Evolutionary conservation across 2,113 vertebrate genomes (phyloP), one percentile per base, ranked within the genome.

Genomic region (Thermophis baileyi): DNA sequence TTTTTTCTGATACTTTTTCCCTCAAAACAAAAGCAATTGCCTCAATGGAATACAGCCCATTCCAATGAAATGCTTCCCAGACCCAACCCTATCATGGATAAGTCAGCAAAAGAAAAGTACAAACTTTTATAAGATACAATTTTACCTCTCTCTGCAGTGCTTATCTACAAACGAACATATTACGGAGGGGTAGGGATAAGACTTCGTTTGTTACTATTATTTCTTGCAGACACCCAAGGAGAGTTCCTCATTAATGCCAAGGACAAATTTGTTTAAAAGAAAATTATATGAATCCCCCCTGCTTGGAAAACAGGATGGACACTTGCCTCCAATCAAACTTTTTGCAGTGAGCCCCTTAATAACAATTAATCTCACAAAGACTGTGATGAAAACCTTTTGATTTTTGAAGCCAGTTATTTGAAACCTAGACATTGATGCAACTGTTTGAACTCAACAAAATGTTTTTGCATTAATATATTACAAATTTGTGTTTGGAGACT

Each of bases 81-180:
- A 96, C 96, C 94, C 96, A 97, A 92, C 93, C 90, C 95, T 98
- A 98, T 98, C 97, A 93, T 97, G 97, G 96, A 95, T 95, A 97
- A 98, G 97, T 98, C 91, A 97, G 97, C 97, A 97, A 93, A 97
- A 95, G 96, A 98, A 98, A 97, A 97, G 92, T 96, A 96, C 94
- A 97, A 98, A 98, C 97, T 98, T 98, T 98, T 97, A 95, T 97
- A 97, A 97, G 96, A 97, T 96, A 96, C 97, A 96, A 97, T 97
- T 98, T 98, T 97, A 98, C 98, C 98, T 98, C 97, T 97, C 96
- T 97, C 96, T 96, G 94, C 96, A 96, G 98, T 91, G 97, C 98
- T 98, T 98, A 98, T 98, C 98, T 98, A 98, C 98, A 98, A 98
- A 98, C 97, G 96, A 98, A 97, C 98, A 98, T 97, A 98, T 98